Conservation (phyloP, 2,113 vertebrate genomes). For the Laticauda laticaudata region DNA sequence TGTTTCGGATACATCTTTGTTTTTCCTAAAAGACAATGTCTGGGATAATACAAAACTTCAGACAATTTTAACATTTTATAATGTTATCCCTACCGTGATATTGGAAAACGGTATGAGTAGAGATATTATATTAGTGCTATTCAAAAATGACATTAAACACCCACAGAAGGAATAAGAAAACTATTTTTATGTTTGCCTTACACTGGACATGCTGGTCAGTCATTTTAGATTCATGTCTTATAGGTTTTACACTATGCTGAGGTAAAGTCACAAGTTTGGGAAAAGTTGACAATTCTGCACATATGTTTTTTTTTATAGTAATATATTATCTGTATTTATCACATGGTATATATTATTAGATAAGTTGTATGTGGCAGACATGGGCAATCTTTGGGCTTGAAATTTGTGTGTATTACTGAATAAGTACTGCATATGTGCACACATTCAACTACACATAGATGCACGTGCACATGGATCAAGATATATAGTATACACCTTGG, state of each 20-base stretch:
- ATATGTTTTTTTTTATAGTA: neutral
- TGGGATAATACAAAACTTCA: neutral
- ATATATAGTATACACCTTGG: neutral
- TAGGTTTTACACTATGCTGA: neutral
- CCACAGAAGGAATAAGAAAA: neutral
- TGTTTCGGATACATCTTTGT: neutral
- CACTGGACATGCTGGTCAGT: neutral
- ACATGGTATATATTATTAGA: neutral
- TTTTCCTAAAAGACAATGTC: neutral
- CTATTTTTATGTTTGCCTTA: neutral
- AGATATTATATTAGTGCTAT: neutral
- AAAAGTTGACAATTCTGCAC: neutral
- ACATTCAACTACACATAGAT: neutral
- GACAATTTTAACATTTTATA: neutral
- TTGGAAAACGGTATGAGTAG: neutral
- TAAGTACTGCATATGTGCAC: neutral
- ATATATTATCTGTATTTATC: neutral
- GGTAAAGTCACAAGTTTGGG: neutral
- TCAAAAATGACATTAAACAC: neutral
- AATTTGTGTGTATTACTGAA: neutral
- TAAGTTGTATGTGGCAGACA: neutral
- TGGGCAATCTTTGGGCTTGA: neutral
- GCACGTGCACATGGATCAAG: neutral
- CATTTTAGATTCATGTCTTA: neutral
- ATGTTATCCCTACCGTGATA: neutral